Evolutionary conservation across 2,113 vertebrate genomes (phyloP).

Genomic region (Oryzias celebensis): DNA sequence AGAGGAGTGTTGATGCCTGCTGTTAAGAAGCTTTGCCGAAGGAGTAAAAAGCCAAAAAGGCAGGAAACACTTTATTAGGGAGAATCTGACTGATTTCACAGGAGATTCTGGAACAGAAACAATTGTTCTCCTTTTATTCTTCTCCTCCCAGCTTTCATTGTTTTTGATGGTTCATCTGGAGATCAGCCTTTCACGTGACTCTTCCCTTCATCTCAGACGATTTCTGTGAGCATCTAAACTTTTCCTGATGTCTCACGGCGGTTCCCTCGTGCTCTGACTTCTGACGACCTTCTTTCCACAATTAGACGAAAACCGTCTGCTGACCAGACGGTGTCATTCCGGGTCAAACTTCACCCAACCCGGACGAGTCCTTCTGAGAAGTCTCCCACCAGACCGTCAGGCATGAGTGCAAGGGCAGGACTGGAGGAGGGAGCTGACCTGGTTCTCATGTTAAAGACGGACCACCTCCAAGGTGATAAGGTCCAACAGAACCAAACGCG

Average conservation of each 20-base stretch:
- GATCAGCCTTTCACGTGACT: constrained; percentile 15
- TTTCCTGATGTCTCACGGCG: neutral
- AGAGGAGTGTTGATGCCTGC: too few relatives aligned
- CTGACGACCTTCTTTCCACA: neutral
- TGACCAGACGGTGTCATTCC: neutral
- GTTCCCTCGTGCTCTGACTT: neutral
- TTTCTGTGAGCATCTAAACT: neutral
- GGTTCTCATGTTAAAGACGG: too few relatives aligned
- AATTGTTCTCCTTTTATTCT: too few relatives aligned
- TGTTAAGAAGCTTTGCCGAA: too few relatives aligned
- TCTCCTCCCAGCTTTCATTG: neutral
- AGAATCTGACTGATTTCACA: too few relatives aligned
- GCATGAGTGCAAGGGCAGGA: too few relatives aligned
- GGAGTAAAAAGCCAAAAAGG: too few relatives aligned
- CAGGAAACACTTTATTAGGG: too few relatives aligned
- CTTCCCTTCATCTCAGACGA: constrained; percentile 11
- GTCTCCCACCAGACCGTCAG: neutral
- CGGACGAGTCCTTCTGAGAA: neutral
- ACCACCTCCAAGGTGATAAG: too few relatives aligned
- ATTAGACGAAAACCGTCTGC: neutral
- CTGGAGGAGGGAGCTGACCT: too few relatives aligned
- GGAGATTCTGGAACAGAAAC: too few relatives aligned
- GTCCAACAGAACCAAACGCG: too few relatives aligned
- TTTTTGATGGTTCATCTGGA: neutral
- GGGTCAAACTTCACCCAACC: neutral